Base-by-base conservation (phyloP, 2,113 vertebrate species). In the Uropsilus gracilis region DNA sequence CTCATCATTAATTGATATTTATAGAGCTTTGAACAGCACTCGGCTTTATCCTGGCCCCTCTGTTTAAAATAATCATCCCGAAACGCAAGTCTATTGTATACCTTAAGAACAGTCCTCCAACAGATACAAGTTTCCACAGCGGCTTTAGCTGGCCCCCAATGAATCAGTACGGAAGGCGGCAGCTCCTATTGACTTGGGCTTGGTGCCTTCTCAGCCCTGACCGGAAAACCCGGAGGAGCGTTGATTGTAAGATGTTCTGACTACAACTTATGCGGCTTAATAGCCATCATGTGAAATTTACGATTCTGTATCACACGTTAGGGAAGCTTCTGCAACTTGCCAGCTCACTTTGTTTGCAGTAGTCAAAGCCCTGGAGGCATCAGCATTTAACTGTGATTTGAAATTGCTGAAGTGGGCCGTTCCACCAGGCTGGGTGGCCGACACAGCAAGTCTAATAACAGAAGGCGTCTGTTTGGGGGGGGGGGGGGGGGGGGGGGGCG, bases 341-440 rank as follows among this genome's bases (percentile, higher is more conserved):
- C 97, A 87, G 95, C 94, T 97, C 96, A 82, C 95, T 97, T 76
- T 97, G 96, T 98, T 98, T 98, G 97, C 96, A 85, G 89, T 84
- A 95, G 73, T 32, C 84, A 94, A 88, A 97, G 94, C 97, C 97
- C 98, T 50, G 30, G 97, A 97, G 97, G 95, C 37, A 81, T 96
- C 97, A 97, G 96, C 97, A 90, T 97, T 98, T 98, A 98, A 97
- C 97, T 97, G 96, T 97, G 97, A 95, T 98, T 96, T 75, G 96
- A 98, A 98, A 98, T 84, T 97, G 97, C 98, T 97, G 95, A 98
- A 98, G 96, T 96, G 93, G 96, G 85, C 88, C 73, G 81, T 98
- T 98, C 97, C 90, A 96, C 95, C 86, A 96, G 97, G 92, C 94
- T 97, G 97, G 96, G 95, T 97, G 97, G 96, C 96, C 97, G 89